phyloP scores from a whole-genome alignment of 2,888 invertebrate species.

The Dryomyza anilis region DNA sequence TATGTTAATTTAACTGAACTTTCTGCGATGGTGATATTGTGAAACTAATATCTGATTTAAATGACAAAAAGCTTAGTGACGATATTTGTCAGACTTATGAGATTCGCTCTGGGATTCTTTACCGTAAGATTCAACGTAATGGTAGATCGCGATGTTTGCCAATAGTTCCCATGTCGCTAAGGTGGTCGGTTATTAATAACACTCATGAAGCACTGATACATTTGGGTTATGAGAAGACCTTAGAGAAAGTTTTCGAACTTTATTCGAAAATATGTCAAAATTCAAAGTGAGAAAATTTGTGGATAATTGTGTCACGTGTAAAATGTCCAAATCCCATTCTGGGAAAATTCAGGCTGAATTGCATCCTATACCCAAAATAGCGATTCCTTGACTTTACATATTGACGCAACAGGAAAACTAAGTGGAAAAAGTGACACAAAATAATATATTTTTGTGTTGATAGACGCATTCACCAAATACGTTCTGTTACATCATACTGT shows the following conservation, averaged over 20 bases:
- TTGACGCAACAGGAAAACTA: conserved; percentile 27
- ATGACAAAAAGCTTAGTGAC: neutral
- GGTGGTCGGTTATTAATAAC: conserved; percentile 31
- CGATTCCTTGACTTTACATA: conserved; percentile 33
- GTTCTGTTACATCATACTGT: conserved; percentile 12
- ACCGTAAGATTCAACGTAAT: conserved; percentile 31
- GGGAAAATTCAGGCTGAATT: conserved; percentile 24
- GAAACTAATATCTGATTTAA: neutral
- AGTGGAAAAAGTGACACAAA: conserved; percentile 25
- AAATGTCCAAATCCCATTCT: conserved; percentile 26
- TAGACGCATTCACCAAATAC: conserved; percentile 26
- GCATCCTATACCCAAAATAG: conserved; percentile 36
- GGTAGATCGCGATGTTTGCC: conserved; percentile 33
- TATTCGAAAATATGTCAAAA: conserved; percentile 16
- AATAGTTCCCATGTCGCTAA: conserved; percentile 29
- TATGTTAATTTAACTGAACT: conserved; percentile 15
- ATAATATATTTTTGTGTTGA: conserved; percentile 23
- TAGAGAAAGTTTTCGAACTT: conserved; percentile 20
- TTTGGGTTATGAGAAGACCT: conserved; percentile 28
- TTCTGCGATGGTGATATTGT: neutral
- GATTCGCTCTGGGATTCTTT: too few relatives aligned
- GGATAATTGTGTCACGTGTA: conserved; percentile 12
- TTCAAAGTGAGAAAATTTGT: too few relatives aligned
- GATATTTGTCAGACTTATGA: neutral
- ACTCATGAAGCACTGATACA: conserved; percentile 25